Conservation (phyloP, 2,797 vertebrate species). For the Chrysolophus pictus region DNA sequence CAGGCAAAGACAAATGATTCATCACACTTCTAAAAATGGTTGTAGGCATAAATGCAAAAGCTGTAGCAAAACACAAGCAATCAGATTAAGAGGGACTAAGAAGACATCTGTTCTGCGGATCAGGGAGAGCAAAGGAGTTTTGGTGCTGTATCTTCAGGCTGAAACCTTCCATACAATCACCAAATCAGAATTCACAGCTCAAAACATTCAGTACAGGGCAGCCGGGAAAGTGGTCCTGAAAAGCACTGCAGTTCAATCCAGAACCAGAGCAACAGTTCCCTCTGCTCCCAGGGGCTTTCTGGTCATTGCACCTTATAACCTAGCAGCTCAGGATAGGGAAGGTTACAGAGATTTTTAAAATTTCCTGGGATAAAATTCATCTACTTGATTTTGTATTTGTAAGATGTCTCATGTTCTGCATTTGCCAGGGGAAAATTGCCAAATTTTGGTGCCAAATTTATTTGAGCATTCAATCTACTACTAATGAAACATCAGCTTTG, state of each 20-base stretch:
- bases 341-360: neutral
- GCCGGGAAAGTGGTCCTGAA: neutral
- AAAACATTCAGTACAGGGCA: neutral
- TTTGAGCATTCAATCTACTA: neutral
- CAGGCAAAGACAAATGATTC: slow-evolving; percentile 59
- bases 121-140: neutral
- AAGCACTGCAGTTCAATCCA: neutral
- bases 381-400: neutral
- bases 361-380: neutral
- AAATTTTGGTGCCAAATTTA: neutral
- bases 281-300: neutral
- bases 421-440: neutral
- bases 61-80: neutral
- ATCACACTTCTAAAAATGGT: neutral
- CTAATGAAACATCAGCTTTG: neutral
- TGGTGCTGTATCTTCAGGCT: neutral
- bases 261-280: neutral
- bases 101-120: slow-evolving; percentile 6
- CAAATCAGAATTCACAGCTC: slow-evolving; percentile 7
- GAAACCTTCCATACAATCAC: neutral
- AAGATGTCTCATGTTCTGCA: neutral
- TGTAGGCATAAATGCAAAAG: neutral
- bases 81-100: neutral
- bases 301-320: neutral
- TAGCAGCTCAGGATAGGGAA: neutral